Evolutionary conservation across 2,113 vertebrate genomes (phyloP), one percentile per base, ranked within the genome.

Genomic region (Aldabrachelys gigantea): DNA sequence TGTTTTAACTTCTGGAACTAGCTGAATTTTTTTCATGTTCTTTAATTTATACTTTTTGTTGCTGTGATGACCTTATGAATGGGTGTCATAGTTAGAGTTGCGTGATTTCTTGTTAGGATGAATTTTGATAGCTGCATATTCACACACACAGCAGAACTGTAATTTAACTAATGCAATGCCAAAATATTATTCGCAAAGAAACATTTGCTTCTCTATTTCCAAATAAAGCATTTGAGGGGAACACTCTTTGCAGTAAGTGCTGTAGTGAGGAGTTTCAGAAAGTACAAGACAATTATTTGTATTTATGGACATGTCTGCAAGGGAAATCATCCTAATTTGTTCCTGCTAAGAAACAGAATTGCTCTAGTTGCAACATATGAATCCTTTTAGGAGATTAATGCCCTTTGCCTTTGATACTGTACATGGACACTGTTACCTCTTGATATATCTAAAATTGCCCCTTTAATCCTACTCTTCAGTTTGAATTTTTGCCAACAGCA

Each of bases 201-300:
- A 93, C 85, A 92, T 69, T 95, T 93, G 90, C 72, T 97, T 78
- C 94, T 92, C 3, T 95, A 50, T 97, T 98, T 95, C 57, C 94
- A 97, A 97, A 96, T 86, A 96, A 97, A 97, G 83, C 92, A 81
- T 96, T 97, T 86, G 90, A 84, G 96, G 84, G 95, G 87, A 95
- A 89, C 92, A 62, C 62, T 97, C 95, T 96, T 95, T 97, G 91
- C 82, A 94, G 80, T 92, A 96, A 97, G 80, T 98, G 97, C 96
- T 90, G 44, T 93, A 89, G 87, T 95, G 92, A 92, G 97, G 97
- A 97, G 94, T 97, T 98, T 97, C 82, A 96, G 94, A 96, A 92
- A 97, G 94, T 89, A 96, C 93, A 95, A 95, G 95, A 96, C 97
- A 98, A 98, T 98, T 97, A 94, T 96, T 97, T 98, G 96, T 97